Base-by-base conservation (phyloP, 92 coral and sea anemone genomes). In the Parazoanthus darwini region DNA sequence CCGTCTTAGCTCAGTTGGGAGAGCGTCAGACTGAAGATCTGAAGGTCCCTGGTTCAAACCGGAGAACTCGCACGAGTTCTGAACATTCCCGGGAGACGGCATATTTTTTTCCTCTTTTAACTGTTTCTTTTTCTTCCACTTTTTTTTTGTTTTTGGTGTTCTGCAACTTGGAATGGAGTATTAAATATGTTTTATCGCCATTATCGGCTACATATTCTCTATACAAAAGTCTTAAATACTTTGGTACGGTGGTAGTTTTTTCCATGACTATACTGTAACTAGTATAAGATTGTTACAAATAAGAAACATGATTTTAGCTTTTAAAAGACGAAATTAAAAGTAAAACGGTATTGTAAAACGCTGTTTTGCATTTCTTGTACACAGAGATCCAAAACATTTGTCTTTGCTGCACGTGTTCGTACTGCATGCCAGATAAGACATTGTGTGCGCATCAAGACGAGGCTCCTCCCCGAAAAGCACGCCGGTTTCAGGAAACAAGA, bases 11-110 rank as follows among this genome's bases (percentile, higher is more conserved):
- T 89, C 91, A 89, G 91, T 89, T 89, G 91, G 91, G 91, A 89
- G 88, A 89, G 88, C 88, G 89, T 89, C 85, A 85, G 91, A 85
- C 91, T 89, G 91, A 89, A 89, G 89, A 89, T 89, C 92, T 89
- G 89, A 89, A 89, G 92, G 92, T 85, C 92, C 92, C 92, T 89
- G 92, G 92, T 89, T 85, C 92, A 89, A 89, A 68, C 88, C 88
- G 88, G 88, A 84, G 88, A 43, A 84, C 46, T 81, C 85, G 74
- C 85, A 81, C 20, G 85, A 81, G 46, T 81, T 38, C 85, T 81
- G 85, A 54, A 81, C 73, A 59, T 5, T 81, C 84, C 84, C 84
- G 84, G 84, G 84, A 80, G 84, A 51, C 84, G 84, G 84, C 84
- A 80, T 26, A 18, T 6, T 23, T 26, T 79, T 79, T 79, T 77